Percentiles rank a stretch among this genome's conserved stretches.
These are phyloP conservation scores for Polia nebulosa DNA, from an alignment of 2,888 invertebrate genomes.

Conservation along the genomic window DNA sequence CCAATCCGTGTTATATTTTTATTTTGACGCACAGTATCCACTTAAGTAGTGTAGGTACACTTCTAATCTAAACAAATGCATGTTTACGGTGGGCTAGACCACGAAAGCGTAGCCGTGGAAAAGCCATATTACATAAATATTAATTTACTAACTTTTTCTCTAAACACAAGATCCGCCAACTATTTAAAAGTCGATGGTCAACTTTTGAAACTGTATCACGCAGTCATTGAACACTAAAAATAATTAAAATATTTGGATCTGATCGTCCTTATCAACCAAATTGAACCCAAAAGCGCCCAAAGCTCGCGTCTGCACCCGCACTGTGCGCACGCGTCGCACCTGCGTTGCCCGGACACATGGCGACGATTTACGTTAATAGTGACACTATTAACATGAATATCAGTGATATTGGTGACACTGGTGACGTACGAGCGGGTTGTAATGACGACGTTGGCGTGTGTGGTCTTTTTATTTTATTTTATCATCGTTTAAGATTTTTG, in stretches of 20 bases:
- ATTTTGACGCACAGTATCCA: too few relatives aligned
- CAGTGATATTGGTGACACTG: slow-evolving; percentile 53
- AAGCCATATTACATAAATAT: too few relatives aligned
- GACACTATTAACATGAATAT: slow-evolving; percentile 59
- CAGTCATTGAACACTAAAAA: background rate
- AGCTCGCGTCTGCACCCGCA: slow-evolving; percentile 48
- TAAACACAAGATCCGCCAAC: too few relatives aligned
- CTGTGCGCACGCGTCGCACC: slow-evolving; percentile 61
- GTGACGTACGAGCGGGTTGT: slow-evolving; percentile 45
- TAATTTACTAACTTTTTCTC: too few relatives aligned
- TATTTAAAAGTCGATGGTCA: too few relatives aligned
- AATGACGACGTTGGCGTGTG: slow-evolving; percentile 41
- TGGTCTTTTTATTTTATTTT: slow-evolving; percentile 51
- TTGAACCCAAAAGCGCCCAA: slow-evolving; percentile 50
- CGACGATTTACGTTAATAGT: slow-evolving; percentile 61
- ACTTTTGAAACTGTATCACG: background rate
- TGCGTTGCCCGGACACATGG: slow-evolving; percentile 60
- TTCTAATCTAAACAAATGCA: too few relatives aligned
- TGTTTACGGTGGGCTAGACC: too few relatives aligned
- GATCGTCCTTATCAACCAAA: slow-evolving; percentile 1
- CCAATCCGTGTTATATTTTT: too few relatives aligned
- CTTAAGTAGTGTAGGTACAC: too few relatives aligned
- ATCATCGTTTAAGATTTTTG: slow-evolving; percentile 1
- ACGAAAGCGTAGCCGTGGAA: too few relatives aligned
- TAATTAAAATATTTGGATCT: background rate